Base-by-base conservation (phyloP, 2,797 vertebrate genomes). In the Melopsittacus undulatus region DNA sequence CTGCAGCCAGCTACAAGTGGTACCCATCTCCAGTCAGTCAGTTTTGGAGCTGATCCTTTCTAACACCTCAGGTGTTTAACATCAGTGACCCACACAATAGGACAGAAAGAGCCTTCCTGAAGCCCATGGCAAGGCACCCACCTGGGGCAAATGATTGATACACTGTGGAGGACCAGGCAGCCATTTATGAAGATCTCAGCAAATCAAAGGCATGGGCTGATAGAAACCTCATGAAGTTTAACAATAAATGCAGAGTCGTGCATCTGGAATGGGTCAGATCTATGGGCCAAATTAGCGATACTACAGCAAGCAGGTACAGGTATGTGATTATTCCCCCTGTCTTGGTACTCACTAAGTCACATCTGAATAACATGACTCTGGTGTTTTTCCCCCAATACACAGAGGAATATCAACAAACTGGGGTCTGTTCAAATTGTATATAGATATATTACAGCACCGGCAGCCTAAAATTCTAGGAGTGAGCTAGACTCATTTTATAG, bases 11-110 rank as follows among this genome's bases (percentile, higher is more conserved):
- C 38, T 72, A 9, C 21, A 64, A 64, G 45, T 12, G 36, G 32
- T 52, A 19, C 32, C 56, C 29, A 32, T 66, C 42, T 38, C 57
- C 42, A 83, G 23, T 20, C 57, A 59, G 38, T 48, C 43, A 48
- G 0, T 81, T 85, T 63, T 34, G 69, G 11, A 29, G 22, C 5
- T 5, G 48, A 70, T 38, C 26, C 20, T 34, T 12, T 48, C 26
- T 62, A 45, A 42, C 17, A 13, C n/a, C 29, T 77, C n/a, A 46
- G 21, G 32, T 42, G 18, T 56, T 80, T 61, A 61, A 52, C 32
- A 12, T 4, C 0, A 0, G 11, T 32, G 43, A 36, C 9, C 13
- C n/a, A 56, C 8, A 10, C 7, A 17, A 32, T 10, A 29, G 43
- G 22, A 61, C 22, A 80, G 30, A 83, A 59, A 0, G 0, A 90